Evolutionary conservation across 2,113 vertebrate genomes (phyloP).

Genomic region (Eulacestoma nigropectus): DNA sequence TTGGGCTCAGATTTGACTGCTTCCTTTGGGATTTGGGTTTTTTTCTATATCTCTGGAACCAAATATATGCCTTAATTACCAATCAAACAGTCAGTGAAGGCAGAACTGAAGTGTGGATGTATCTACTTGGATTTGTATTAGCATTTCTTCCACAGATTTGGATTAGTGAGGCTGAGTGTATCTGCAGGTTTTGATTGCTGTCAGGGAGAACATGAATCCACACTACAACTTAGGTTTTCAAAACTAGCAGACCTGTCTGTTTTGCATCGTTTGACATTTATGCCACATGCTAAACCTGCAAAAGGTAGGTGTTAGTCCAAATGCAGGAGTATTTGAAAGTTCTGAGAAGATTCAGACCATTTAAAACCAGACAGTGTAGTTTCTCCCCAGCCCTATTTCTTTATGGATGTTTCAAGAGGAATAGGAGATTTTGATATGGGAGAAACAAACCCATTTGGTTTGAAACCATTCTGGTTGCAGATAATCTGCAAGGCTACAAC

Average conservation of each 20-base stretch:
- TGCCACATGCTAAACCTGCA: background rate
- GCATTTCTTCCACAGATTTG: background rate
- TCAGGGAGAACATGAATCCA: background rate
- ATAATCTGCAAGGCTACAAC: background rate
- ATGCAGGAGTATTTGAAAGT: background rate
- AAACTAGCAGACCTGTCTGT: background rate
- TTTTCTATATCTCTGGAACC: background rate
- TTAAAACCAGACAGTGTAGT: background rate
- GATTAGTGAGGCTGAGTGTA: background rate
- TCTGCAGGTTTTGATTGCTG: background rate
- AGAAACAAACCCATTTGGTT: background rate
- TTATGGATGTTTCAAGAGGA: background rate
- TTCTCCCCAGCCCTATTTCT: background rate
- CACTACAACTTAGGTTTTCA: background rate
- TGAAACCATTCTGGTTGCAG: background rate
- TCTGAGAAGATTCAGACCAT: background rate
- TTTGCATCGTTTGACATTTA: fast-evolving
- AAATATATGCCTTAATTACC: constrained; percentile 46
- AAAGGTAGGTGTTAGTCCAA: background rate
- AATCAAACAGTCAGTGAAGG: constrained; percentile 20
- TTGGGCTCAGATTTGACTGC: background rate
- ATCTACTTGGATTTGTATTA: background rate
- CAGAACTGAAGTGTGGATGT: background rate
- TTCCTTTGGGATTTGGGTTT: background rate
- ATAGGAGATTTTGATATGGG: background rate